phyloP scores from a whole-genome alignment of 2,888 invertebrate species.

The Leptinotarsa peninsularis region DNA sequence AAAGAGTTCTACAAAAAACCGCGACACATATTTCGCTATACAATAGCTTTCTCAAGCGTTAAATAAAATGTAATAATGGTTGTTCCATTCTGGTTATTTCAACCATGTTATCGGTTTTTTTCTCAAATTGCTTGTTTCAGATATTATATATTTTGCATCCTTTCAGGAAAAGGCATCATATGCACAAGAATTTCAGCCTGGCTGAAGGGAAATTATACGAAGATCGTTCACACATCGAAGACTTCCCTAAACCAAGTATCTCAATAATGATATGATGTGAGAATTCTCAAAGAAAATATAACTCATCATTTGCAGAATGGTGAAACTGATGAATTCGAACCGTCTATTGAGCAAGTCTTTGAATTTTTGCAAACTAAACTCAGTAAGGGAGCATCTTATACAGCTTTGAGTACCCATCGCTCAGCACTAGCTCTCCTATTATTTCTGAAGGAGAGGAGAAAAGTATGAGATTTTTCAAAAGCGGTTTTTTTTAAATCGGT shows the following conservation, averaged over 20 bases:
- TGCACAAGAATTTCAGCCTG: too few relatives aligned
- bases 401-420: constrained; percentile 4
- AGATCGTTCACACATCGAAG: not conserved
- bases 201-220: not conserved
- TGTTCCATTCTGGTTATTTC: not conserved
- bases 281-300: constrained; percentile 16
- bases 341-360: not conserved
- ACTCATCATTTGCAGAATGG: constrained; percentile 2
- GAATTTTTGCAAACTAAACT: constrained; percentile 23
- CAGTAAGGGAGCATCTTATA: not conserved
- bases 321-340: constrained; percentile 7
- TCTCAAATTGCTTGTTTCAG: not conserved
- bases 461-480: not conserved
- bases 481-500: not conserved
- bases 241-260: not conserved
- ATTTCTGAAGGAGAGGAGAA: not conserved
- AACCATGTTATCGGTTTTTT: not conserved
- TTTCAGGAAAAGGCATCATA: too few relatives aligned
- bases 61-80: not conserved
- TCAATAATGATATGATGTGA: constrained; percentile 6
- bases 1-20: too few relatives aligned
- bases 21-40: too few relatives aligned
- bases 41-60: too few relatives aligned
- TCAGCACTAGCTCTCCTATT: constrained; percentile 9
- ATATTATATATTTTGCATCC: not conserved